Conservation (phyloP, 2,797 vertebrate species). For the Syncerus caffer region DNA sequence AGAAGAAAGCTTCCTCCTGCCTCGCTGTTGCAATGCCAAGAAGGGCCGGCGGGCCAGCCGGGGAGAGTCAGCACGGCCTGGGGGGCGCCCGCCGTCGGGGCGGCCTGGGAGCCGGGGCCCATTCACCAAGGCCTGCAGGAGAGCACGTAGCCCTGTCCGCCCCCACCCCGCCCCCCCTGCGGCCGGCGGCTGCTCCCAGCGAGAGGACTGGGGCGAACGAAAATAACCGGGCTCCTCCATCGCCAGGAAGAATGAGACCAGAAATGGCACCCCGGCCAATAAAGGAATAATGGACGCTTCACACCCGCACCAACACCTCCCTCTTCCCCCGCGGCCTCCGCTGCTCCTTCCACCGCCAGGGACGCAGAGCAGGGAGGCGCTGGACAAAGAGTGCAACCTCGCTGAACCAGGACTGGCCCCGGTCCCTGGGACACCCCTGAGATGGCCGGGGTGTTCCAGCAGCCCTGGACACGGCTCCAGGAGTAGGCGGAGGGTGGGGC, state of each 20-base stretch:
- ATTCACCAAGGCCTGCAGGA: constrained; percentile 85
- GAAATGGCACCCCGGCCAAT: constrained; percentile 70
- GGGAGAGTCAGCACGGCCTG: constrained; percentile 67
- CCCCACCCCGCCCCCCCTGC: constrained; percentile 15
- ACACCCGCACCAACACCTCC: constrained; percentile 73
- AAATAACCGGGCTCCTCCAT: constrained; percentile 76
- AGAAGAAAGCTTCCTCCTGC: constrained; percentile 87
- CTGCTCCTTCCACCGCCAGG: not conserved
- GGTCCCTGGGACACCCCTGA: constrained; percentile 63
- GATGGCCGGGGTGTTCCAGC: constrained; percentile 38
- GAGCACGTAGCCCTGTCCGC: constrained; percentile 84
- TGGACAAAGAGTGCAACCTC: constrained; percentile 46
- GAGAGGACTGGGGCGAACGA: constrained; percentile 75
- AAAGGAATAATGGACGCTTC: constrained; percentile 80
- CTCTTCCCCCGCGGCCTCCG: not conserved
- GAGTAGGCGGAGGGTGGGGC: not conserved
- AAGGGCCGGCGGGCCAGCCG: constrained; percentile 79
- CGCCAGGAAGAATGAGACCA: constrained; percentile 73
- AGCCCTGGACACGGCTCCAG: constrained; percentile 46
- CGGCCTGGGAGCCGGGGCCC: constrained; percentile 64
- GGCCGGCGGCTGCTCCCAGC: constrained; percentile 26
- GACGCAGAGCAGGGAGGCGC: not conserved
- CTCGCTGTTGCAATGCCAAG: constrained; percentile 69
- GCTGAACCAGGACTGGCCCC: not conserved
- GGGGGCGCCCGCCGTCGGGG: not conserved